These are phyloP conservation scores for Brachirus orientalis DNA, from an alignment of 2,113 vertebrate genomes.

Conservation along the genomic window DNA sequence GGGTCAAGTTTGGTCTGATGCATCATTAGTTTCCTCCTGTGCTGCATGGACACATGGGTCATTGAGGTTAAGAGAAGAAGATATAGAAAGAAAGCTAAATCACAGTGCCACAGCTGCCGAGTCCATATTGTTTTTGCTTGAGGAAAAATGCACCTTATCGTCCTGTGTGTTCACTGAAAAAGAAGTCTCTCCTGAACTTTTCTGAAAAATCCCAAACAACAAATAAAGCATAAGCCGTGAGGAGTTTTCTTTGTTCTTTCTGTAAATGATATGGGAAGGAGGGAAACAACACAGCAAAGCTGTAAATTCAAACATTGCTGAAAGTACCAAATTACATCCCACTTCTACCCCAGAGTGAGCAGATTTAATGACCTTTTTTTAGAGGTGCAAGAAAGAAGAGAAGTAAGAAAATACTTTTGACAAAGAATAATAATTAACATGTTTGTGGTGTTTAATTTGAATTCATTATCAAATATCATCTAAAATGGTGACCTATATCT, in stretches of 20 bases:
- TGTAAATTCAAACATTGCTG: too few species aligned
- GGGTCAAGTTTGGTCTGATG: constrained; percentile 24
- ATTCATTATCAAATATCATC: too few species aligned
- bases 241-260: constrained; percentile 42
- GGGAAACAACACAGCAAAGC: too few species aligned
- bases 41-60: constrained; percentile 6
- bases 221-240: constrained; percentile 8
- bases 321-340: too few species aligned
- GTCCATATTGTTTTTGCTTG: too few species aligned
- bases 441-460: too few species aligned
- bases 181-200: constrained; percentile 3
- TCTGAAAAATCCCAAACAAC: not conserved
- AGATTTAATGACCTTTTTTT: too few species aligned
- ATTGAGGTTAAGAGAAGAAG: not conserved
- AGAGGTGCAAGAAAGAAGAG: too few species aligned
- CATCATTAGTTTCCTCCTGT: not conserved
- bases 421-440: too few species aligned
- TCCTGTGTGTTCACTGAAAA: constrained; percentile 5
- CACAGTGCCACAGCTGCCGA: not conserved
- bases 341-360: too few species aligned
- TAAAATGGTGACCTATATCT: too few species aligned
- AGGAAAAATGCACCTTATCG: not conserved
- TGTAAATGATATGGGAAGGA: not conserved
- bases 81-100: not conserved
- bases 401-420: too few species aligned